Evolutionary conservation across 2,113 vertebrate species (phyloP).

Genomic region (Macquaria australasica): DNA sequence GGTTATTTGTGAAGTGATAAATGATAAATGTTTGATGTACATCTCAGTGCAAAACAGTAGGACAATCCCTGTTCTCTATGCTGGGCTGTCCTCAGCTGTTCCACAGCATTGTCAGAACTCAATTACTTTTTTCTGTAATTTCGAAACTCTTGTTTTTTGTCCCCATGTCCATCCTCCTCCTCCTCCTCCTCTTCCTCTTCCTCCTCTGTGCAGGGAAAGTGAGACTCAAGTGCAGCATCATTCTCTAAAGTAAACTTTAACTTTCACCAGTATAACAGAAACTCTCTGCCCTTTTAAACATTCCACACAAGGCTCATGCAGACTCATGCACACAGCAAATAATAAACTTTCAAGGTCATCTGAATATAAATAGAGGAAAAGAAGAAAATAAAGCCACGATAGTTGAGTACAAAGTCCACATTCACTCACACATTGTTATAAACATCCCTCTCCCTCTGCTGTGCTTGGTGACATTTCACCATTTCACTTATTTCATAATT

Average conservation of each 20-base stretch:
- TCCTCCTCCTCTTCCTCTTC: constrained; percentile 30
- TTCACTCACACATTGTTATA: constrained; percentile 57
- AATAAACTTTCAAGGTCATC: constrained; percentile 58
- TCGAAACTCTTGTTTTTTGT: not conserved
- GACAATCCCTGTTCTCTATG: not conserved
- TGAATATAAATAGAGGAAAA: constrained; percentile 70
- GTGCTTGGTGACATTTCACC: constrained; percentile 73
- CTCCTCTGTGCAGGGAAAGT: constrained; percentile 57
- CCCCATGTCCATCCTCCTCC: constrained; percentile 1
- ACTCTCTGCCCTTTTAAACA: constrained; percentile 43
- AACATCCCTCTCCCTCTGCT: constrained; percentile 59
- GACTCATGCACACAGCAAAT: constrained; percentile 74
- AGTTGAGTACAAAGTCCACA: constrained; percentile 64
- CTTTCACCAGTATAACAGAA: constrained; percentile 63
- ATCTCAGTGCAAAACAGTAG: not conserved
- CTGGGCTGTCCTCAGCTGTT: not conserved
- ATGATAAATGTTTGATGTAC: not conserved
- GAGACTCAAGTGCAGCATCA: constrained; percentile 59
- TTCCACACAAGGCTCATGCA: constrained; percentile 71
- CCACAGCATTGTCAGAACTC: constrained; percentile 54
- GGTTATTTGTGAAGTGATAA: not conserved
- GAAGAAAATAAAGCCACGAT: constrained; percentile 63
- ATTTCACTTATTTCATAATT: constrained; percentile 49
- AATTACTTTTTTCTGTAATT: not conserved
- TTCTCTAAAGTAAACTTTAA: constrained; percentile 62